Evolutionary conservation across 2,113 vertebrate species (phyloP).

Genomic region (Syngnathus typhle): DNA sequence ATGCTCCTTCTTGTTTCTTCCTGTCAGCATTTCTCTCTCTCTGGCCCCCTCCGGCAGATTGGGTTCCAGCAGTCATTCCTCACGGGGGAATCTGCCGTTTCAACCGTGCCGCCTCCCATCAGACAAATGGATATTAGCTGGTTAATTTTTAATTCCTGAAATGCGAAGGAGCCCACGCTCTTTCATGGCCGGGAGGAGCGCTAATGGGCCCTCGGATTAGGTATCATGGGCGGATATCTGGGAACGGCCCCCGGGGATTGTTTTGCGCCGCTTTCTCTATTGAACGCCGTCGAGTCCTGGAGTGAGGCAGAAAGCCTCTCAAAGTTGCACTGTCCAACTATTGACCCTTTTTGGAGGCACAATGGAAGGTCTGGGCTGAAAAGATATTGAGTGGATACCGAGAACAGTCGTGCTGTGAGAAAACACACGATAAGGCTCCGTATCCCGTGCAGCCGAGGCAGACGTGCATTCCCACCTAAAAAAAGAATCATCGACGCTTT

Average conservation of each 20-base stretch:
- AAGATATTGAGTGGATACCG: slow-evolving; percentile 62
- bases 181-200: slow-evolving; percentile 63
- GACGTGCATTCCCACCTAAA: not conserved
- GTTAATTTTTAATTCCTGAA: slow-evolving; percentile 80
- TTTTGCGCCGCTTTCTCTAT: slow-evolving; percentile 56
- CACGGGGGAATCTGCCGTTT: slow-evolving; percentile 70
- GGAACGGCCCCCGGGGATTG: slow-evolving; percentile 60
- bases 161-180: slow-evolving; percentile 55
- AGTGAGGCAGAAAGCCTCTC: slow-evolving; percentile 65
- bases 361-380: slow-evolving; percentile 47
- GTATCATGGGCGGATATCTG: slow-evolving; percentile 73
- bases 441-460: slow-evolving; percentile 31
- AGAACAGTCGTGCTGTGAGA: slow-evolving; percentile 48
- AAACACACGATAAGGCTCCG: slow-evolving; percentile 41
- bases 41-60: slow-evolving; percentile 53
- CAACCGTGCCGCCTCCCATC: slow-evolving; percentile 59
- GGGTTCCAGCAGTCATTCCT: slow-evolving; percentile 62
- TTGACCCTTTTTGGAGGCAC: slow-evolving; percentile 61
- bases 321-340: slow-evolving; percentile 67
- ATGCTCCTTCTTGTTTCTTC: slow-evolving; percentile 50
- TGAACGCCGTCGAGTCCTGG: slow-evolving; percentile 65
- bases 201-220: slow-evolving; percentile 73
- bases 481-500: slow-evolving; percentile 18
- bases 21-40: slow-evolving; percentile 56
- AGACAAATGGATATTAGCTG: slow-evolving; percentile 76